A percentile compares a stretch with the other conserved stretches of the same genome.
phyloP scores from a whole-genome alignment of 2,797 vertebrate species.

The Anas georgica region DNA sequence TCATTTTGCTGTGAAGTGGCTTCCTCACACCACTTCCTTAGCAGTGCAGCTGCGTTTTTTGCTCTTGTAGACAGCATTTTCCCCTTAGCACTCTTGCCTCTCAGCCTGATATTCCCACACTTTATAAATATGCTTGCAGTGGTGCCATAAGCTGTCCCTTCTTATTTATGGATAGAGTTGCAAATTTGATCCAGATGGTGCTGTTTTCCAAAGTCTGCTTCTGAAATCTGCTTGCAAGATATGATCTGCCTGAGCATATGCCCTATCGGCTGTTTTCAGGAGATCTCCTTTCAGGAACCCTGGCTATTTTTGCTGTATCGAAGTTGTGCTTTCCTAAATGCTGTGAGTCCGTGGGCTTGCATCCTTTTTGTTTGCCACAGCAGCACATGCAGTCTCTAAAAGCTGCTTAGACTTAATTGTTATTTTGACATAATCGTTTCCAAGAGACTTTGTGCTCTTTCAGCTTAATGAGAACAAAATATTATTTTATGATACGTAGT shows the following conservation, averaged over 20 bases:
- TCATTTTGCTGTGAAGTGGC: neutral
- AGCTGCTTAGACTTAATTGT: neutral
- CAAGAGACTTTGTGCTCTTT: neutral
- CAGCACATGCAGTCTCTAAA: neutral
- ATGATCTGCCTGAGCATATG: slow-evolving; percentile 79
- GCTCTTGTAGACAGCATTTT: neutral
- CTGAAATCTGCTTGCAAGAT: slow-evolving; percentile 82
- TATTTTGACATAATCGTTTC: neutral
- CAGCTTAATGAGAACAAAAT: neutral
- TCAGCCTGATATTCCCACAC: neutral
- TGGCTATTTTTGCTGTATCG: slow-evolving; percentile 8
- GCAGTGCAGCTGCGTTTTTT: slow-evolving; percentile 5
- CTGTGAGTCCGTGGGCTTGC: neutral
- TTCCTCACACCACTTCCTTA: neutral
- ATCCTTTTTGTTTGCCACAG: neutral
- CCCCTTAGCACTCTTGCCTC: neutral
- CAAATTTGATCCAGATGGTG: slow-evolving; percentile 87
- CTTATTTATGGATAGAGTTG: slow-evolving; percentile 69
- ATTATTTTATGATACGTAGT: neutral
- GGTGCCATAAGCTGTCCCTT: slow-evolving; percentile 58
- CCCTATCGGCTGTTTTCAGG: slow-evolving; percentile 59
- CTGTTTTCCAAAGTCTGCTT: slow-evolving; percentile 72
- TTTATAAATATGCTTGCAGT: slow-evolving; percentile 44
- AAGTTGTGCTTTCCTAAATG: slow-evolving; percentile 6
- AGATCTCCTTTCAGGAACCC: slow-evolving; percentile 57